Evolutionary conservation across 2,888 invertebrate species (phyloP), one percentile per base, ranked within the genome.

Genomic region (Xanthorhoe designata): DNA sequence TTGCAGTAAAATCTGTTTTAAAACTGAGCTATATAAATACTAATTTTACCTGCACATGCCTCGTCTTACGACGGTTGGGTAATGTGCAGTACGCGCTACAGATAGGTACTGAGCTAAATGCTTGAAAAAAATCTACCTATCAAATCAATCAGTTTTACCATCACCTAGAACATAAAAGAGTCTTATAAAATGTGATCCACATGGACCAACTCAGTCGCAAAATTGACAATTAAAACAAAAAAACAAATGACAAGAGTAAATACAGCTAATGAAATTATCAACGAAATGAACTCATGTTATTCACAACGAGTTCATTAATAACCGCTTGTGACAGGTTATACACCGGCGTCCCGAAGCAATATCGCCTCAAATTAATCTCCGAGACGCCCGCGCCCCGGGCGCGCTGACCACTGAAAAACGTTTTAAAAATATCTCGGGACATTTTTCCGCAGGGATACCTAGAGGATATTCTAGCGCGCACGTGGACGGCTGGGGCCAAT

Each of bases 21-120:
- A 50, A 56, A 56, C 64, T 50, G 54, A 50, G 45, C 38, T 55
- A 50, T 55, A 64, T 55, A 55, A 64, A 64, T 54, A 64, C 55
- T 51, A 38, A 56, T 60, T 24, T 65, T 52, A 65, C 56, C 65
- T 61, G 65, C 64, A 49, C 38, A 54, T 53, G 32, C 35, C 53
- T 32, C 32, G 32, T 32, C 24, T 24, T 4, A 24, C 24, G 32
- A 32, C 32, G 32, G 32, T 32, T 7, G 32, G 32, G 32, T 32
- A 24, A 32, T 32, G 7, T 24, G 24, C 24, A 24, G 24, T 3
- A 5, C 24, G 7, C 1, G 32, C 32, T 32, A 5, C 32, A 7
- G 32, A 6, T 32, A 6, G 6, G 8, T 7, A 6, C 32, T 7
- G 32, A 0, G 7, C 32, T 32, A 32, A 5, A 3, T 5, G 24